Evolutionary conservation across 2,888 invertebrate genomes (phyloP).

Genomic region (Dendrolimus pini): DNA sequence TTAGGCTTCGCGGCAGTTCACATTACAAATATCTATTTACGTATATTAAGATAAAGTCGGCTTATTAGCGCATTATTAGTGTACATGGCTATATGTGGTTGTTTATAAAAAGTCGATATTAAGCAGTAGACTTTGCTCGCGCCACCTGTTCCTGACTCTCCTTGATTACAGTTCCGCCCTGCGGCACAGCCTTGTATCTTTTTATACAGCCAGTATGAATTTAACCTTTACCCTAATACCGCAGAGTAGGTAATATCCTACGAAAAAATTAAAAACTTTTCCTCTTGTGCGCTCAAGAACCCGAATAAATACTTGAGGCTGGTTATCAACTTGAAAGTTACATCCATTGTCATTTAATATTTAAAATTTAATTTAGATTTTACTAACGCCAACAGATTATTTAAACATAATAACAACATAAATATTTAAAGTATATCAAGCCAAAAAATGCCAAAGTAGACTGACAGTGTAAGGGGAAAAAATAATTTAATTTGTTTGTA

Average conservation of each 20-base stretch:
- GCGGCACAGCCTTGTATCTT: constrained; percentile 32
- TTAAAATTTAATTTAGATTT: neutral
- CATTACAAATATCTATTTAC: constrained; percentile 31
- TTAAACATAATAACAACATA: too few species aligned
- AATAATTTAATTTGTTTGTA: too few species aligned
- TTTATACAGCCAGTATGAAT: constrained; percentile 26
- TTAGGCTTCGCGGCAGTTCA: constrained; percentile 42
- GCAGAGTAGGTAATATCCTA: neutral
- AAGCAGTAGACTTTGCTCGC: constrained; percentile 29
- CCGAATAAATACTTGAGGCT: neutral
- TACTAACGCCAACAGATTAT: too few species aligned
- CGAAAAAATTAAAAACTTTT: neutral
- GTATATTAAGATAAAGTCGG: constrained; percentile 29
- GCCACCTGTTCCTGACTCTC: constrained; percentile 49
- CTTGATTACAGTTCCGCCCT: constrained; percentile 41
- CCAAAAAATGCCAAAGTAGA: too few species aligned
- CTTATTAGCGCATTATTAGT: constrained; percentile 18
- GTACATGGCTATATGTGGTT: constrained; percentile 28
- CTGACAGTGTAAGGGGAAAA: too few species aligned
- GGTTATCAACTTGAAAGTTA: constrained; percentile 11
- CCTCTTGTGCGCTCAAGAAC: neutral
- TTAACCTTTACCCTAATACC: constrained; percentile 2
- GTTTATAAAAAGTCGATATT: constrained; percentile 46
- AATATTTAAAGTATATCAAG: too few species aligned
- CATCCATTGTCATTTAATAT: neutral